Percentiles rank a stretch among this genome's conserved stretches.
Evolutionary conservation across 2,113 vertebrate genomes (phyloP).

Genomic region (Myodes glareolus): DNA sequence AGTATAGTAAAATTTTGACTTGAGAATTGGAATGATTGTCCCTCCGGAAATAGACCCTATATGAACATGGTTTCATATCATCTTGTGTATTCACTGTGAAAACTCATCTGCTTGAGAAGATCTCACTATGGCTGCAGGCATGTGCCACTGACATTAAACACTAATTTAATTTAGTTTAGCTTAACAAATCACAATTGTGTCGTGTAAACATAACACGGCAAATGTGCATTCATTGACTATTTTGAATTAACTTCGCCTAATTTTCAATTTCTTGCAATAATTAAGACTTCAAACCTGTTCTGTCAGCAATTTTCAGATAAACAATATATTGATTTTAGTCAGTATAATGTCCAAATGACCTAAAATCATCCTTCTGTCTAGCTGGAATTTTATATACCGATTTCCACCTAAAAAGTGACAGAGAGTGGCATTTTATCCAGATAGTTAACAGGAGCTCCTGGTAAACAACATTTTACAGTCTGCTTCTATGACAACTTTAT

Average conservation of each 20-base stretch:
- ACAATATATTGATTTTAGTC: neutral
- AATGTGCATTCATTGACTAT: neutral
- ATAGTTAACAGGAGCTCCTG: neutral
- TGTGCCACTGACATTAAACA: neutral
- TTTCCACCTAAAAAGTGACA: neutral
- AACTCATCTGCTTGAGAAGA: neutral
- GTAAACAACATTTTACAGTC: neutral
- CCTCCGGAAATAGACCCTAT: neutral
- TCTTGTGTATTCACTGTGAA: neutral
- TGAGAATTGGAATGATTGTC: neutral
- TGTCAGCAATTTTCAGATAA: neutral
- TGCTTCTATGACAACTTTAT: neutral
- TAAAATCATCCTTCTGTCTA: neutral
- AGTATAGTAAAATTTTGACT: neutral
- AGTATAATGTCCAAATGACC: neutral
- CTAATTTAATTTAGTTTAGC: neutral
- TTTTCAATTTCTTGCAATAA: neutral
- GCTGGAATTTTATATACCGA: neutral
- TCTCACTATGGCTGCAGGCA: neutral
- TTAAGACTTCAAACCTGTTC: neutral
- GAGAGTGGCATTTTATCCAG: neutral
- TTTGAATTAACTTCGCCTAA: neutral
- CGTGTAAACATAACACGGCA: neutral
- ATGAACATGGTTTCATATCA: neutral
- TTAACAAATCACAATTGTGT: neutral